Conservation (phyloP, 2,113 vertebrate genomes). For the Rhineura floridana region DNA sequence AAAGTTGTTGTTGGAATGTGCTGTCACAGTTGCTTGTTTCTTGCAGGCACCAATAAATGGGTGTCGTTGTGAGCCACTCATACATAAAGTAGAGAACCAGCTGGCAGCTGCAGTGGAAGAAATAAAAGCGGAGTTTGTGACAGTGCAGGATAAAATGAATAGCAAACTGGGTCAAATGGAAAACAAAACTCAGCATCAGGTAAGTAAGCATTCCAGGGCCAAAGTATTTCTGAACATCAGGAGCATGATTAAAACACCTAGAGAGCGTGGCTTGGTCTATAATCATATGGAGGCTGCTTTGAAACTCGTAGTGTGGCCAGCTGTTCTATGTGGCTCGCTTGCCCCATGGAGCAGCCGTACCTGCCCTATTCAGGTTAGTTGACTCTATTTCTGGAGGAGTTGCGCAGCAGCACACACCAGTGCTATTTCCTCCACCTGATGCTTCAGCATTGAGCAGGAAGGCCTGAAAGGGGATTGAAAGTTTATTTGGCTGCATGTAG, state of each 20-base stretch:
- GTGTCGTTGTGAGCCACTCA: slow-evolving; percentile 94
- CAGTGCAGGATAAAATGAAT: slow-evolving; percentile 92
- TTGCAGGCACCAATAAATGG: slow-evolving; percentile 91
- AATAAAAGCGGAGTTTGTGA: slow-evolving; percentile 90
- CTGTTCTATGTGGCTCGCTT: neutral
- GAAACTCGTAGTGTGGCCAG: neutral
- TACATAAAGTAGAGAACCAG: slow-evolving; percentile 95
- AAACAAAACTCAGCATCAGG: slow-evolving; percentile 90
- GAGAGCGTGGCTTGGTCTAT: neutral
- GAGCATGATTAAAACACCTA: neutral
- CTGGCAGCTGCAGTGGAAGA: slow-evolving; percentile 95
- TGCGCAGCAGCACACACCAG: too few relatives aligned
- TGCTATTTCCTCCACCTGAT: too few relatives aligned
- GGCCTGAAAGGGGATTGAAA: too few relatives aligned
- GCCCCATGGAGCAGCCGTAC: neutral
- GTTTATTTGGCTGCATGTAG: too few relatives aligned
- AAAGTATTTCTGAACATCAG: neutral
- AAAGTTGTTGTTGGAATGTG: neutral
- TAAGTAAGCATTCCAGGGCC: slow-evolving; percentile 52
- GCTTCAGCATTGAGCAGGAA: too few relatives aligned
- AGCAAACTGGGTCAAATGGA: slow-evolving; percentile 92
- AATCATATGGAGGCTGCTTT: neutral
- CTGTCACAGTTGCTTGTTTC: neutral
- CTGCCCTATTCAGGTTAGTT: too few relatives aligned
- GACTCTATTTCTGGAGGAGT: too few relatives aligned